Percentiles rank a stretch among this genome's conserved stretches.
phyloP scores from a whole-genome alignment of 2,888 invertebrate genomes.

The Meiosimyza platycephala region DNA sequence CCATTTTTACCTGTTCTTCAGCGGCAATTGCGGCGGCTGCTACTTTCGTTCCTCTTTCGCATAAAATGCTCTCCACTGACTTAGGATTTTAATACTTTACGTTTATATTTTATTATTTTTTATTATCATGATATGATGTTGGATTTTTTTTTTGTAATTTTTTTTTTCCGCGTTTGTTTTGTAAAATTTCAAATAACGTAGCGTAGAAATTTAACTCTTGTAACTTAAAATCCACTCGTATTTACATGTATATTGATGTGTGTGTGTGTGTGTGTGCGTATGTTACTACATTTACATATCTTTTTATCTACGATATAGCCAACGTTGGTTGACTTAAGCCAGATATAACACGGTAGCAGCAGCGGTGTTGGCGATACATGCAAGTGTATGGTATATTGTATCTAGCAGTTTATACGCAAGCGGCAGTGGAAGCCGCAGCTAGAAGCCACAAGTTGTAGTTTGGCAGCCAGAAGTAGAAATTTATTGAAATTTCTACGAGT shows the following conservation, averaged over 20 bases:
- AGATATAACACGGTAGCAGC: neutral
- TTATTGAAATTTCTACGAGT: slow-evolving; percentile 16
- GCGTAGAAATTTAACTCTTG: slow-evolving; percentile 27
- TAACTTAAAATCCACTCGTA: slow-evolving; percentile 19
- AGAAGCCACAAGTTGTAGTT: slow-evolving; percentile 37
- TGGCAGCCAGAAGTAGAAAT: slow-evolving; percentile 25
- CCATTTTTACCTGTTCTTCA: slow-evolving; percentile 31
- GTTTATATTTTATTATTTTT: neutral
- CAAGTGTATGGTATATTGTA: slow-evolving; percentile 8
- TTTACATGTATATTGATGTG: slow-evolving; percentile 10
- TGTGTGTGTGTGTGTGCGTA: too few species aligned
- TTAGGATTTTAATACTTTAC: slow-evolving; percentile 17
- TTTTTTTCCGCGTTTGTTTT: neutral
- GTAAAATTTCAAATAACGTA: slow-evolving; percentile 7
- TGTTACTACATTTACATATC: too few species aligned
- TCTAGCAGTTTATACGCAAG: slow-evolving; percentile 36
- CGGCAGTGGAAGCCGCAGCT: slow-evolving; percentile 34
- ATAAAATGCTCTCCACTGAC: neutral
- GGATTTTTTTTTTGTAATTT: neutral
- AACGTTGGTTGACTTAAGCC: too few species aligned
- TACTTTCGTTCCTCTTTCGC: neutral
- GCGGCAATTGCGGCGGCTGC: neutral
- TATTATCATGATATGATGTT: neutral
- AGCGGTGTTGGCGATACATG: slow-evolving; percentile 5
- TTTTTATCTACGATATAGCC: too few species aligned